Evolutionary conservation across 2,113 vertebrate species (phyloP), one percentile per base, ranked within the genome.

Genomic region (Protomyctophum bolini): DNA sequence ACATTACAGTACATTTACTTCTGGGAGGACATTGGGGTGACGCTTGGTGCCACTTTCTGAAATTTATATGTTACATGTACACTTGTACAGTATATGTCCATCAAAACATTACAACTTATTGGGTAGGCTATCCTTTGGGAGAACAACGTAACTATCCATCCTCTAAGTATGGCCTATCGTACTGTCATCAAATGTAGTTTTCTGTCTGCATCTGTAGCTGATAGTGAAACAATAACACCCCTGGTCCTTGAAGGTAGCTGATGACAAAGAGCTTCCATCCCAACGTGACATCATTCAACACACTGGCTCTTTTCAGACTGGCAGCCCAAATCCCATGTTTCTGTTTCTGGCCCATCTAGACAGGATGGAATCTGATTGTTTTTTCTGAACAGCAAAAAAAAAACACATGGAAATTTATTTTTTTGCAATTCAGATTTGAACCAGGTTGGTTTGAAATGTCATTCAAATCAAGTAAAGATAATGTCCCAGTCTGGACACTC

Each of bases 211-310:
- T 3, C 55, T 49, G 21, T 55, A 50, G 45, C 61, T 41, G 60
- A 58, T 72, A 7, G 14, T 68, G 50, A 60, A 59, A 47, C 69
- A n/a, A n/a, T n/a, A 21, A 70, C 50, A 57, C 73, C 58, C 69
- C 62, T 59, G 68, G 59, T 72, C 63, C 77, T 83, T 64, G 75
- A 81, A 87, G 78, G 72, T 85, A 83, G 70, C 72, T 79, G 8
- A 33, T 74, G 82, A 70, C 78, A 70, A 76, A 62, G 63, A 57
- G 56, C 63, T 83, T 51, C 46, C 62, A 75, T 14, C 52, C 11
- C 29, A 73, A 54, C 54, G 52, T 8, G 33, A 41, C 33, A 41
- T 41, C n/a, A n/a, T n/a, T n/a, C 3, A 41, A 41, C 33, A 41
- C 33, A 41, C 33, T 41, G 33, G 33, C 33, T 41, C 1, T 41